Evolutionary conservation across 2,888 invertebrate species (phyloP), one percentile per base, ranked within the genome.

Genomic region (Latheticus oryzae): DNA sequence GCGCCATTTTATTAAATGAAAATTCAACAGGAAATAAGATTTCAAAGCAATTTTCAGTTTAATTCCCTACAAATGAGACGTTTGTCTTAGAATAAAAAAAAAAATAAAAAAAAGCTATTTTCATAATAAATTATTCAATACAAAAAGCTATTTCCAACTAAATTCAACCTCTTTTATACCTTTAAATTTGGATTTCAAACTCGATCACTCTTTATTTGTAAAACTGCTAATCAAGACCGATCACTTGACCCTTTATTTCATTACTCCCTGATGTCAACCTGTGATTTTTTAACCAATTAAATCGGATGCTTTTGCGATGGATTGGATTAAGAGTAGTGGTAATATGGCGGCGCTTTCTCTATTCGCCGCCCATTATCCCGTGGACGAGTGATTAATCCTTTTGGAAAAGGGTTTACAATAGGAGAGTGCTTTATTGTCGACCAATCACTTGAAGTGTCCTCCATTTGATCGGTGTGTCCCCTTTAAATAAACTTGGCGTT

Each of bases 241-340:
- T n/a, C n/a, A n/a, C n/a, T n/a, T n/a, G n/a, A n/a, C n/a, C n/a
- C 57, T 57, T 60, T 60, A 60, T 52, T 55, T 42, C 45, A 38
- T 24, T 33, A 43, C 35, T 21, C 56, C 52, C 42, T 35, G n/a
- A n/a, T 35, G 35, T 43, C 60, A 56, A 51, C 42, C 40, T 24
- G 26, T 33, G 48, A 35, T 55, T 54, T 43, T 47, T 54, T 43
- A 33, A 33, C 35, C 42, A 42, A 42, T 42, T 42, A 42, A 16
- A 12, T 38, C 21, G 21, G 38, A 21, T 21, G 38, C 21, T 38
- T 38, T 38, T 38, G 21, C 12, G 21, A 16, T 38, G 38, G 9
- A 19, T 38, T 38, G 21, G 13, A 38, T 38, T 38, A 38, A 35
- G 23, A 38, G 21, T 38, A 8, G 19, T 35, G 17, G 21, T 21